These are phyloP conservation scores for Eupithecia pulchellata DNA, from an alignment of 2,888 invertebrate genomes.

Conservation along the genomic window DNA sequence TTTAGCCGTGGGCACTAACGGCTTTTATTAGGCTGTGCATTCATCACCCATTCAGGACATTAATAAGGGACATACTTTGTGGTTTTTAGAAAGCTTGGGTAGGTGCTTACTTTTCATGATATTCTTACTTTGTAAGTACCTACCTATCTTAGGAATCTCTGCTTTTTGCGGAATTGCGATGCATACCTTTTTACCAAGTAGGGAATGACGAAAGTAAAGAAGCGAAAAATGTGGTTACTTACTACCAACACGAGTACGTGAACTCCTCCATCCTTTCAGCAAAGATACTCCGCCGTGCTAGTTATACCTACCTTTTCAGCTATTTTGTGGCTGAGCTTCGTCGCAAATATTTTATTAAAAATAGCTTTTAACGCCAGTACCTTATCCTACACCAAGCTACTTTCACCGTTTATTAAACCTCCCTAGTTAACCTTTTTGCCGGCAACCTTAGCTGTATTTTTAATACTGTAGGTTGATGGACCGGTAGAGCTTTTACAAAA, in stretches of 20 bases:
- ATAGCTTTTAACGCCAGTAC: conserved; percentile 43
- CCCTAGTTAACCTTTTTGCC: conserved; percentile 47
- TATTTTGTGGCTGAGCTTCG: conserved; percentile 24
- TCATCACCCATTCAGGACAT: conserved; percentile 66
- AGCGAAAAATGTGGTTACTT: conserved; percentile 1
- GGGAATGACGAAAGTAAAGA: conserved; percentile 17
- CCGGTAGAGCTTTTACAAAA: conserved; percentile 20
- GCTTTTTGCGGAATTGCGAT: conserved; percentile 20
- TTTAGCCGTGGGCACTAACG: conserved; percentile 75
- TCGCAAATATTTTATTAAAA: conserved; percentile 46
- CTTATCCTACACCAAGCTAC: conserved; percentile 39
- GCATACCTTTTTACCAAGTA: conserved; percentile 13
- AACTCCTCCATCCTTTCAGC: conserved; percentile 24
- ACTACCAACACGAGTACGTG: conserved; percentile 11
- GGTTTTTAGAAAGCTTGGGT: not conserved
- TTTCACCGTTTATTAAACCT: conserved; percentile 47
- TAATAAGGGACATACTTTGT: not conserved
- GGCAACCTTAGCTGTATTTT: conserved; percentile 42
- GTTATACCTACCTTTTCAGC: conserved; percentile 1
- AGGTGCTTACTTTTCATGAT: not conserved
- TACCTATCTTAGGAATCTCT: conserved; percentile 10
- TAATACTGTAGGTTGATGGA: conserved; percentile 33
- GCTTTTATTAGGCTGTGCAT: conserved; percentile 79
- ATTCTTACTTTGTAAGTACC: not conserved
- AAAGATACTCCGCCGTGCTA: conserved; percentile 1